phyloP scores from a whole-genome alignment of 2,888 invertebrate species.

The Ochropacha duplaris region DNA sequence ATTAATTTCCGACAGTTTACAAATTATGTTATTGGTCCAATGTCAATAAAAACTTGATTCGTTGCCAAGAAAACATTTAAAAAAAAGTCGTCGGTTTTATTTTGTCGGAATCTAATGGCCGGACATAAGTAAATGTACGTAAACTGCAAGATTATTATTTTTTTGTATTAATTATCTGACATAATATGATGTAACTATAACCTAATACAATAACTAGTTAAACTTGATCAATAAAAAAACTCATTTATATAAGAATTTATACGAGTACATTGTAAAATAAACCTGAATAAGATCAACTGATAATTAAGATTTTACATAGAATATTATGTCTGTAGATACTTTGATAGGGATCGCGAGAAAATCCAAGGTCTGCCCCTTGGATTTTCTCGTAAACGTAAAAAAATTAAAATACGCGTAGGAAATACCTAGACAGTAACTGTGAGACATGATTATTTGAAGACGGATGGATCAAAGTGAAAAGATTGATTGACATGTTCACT shows the following conservation, averaged over 20 bases:
- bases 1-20: neutral
- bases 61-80: conserved; percentile 1
- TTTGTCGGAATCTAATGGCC: conserved; percentile 14
- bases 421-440: neutral
- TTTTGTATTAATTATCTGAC: too few relatives aligned
- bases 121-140: conserved; percentile 8
- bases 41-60: neutral
- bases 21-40: neutral
- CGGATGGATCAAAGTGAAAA: conserved; percentile 38
- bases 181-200: too few relatives aligned
- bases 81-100: conserved; percentile 6
- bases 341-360: too few relatives aligned
- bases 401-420: neutral
- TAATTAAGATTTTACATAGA: too few relatives aligned
- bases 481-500: conserved; percentile 69
- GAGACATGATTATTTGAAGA: conserved; percentile 15
- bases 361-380: too few relatives aligned
- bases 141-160: conserved; percentile 7
- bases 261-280: too few relatives aligned
- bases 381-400: too few relatives aligned
- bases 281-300: too few relatives aligned
- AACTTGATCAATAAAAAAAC: too few relatives aligned
- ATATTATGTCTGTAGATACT: too few relatives aligned
- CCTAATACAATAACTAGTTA: too few relatives aligned
- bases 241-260: too few relatives aligned